These are phyloP conservation scores for Catagonus wagneri DNA, from an alignment of 2,113 vertebrate genomes.

Conservation along the genomic window DNA sequence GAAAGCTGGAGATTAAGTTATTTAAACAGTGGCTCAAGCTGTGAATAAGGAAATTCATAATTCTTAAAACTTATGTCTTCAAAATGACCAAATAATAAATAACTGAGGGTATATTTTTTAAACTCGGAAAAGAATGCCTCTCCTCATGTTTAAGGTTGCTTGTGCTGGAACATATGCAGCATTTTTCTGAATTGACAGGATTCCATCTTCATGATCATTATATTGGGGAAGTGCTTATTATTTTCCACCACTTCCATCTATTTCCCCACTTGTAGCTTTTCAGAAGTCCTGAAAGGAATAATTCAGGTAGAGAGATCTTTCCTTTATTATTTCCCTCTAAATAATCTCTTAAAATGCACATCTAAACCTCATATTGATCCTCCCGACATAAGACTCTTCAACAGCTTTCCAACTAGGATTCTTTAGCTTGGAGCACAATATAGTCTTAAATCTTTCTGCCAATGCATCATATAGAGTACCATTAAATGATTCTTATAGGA, in stretches of 20 bases:
- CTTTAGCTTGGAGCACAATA: not conserved
- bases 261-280: not conserved
- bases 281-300: not conserved
- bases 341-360: conserved; percentile 26
- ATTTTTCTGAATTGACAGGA: not conserved
- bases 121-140: not conserved
- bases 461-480: not conserved
- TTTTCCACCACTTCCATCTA: not conserved
- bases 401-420: not conserved
- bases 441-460: not conserved
- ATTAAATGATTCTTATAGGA: not conserved
- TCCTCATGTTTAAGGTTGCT: not conserved
- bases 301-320: not conserved
- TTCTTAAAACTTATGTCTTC: not conserved
- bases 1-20: conserved; percentile 1
- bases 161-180: not conserved
- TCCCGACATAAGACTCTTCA: not conserved
- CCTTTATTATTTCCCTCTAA: not conserved
- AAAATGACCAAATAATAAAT: conserved; percentile 20
- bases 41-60: conserved; percentile 9
- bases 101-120: not conserved
- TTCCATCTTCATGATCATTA: not conserved
- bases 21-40: not conserved
- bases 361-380: not conserved
- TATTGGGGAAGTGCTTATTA: not conserved